These are phyloP conservation scores for Ecliptopera silaceata DNA, from an alignment of 2,888 invertebrate species.

Conservation along the genomic window DNA sequence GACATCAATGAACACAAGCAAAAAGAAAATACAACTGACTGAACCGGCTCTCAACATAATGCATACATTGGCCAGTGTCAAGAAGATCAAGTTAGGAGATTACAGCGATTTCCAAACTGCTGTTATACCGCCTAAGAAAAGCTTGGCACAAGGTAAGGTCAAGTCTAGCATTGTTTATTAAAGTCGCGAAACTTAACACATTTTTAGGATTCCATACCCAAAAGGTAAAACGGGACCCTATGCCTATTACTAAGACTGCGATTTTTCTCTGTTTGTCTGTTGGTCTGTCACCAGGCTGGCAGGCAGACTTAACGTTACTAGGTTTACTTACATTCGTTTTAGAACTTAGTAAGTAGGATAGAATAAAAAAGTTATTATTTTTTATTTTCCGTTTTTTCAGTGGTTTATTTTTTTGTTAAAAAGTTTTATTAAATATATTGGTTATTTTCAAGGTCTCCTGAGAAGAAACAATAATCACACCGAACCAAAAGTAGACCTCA, in stretches of 20 bases:
- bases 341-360: no score
- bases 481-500: conserved; percentile 64
- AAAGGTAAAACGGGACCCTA: no score
- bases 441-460: conserved; percentile 52
- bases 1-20: conserved; percentile 68
- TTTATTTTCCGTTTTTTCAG: no score
- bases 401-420: not conserved
- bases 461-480: conserved; percentile 61
- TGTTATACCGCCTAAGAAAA: conserved; percentile 61
- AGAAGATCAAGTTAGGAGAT: conserved; percentile 81
- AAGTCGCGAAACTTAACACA: no score
- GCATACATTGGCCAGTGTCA: conserved; percentile 82
- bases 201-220: no score
- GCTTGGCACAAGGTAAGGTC: conserved; percentile 63
- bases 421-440: not conserved
- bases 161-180: no score
- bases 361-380: no score
- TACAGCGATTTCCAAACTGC: conserved; percentile 79
- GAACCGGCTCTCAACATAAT: conserved; percentile 85
- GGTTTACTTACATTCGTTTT: no score
- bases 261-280: no score
- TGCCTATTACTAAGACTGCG: no score
- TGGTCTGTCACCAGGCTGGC: no score
- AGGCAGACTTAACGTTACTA: no score
- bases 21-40: conserved; percentile 73